These are phyloP conservation scores for Drosophila borborema DNA, from an alignment of 2,888 invertebrate genomes.

Conservation along the genomic window DNA sequence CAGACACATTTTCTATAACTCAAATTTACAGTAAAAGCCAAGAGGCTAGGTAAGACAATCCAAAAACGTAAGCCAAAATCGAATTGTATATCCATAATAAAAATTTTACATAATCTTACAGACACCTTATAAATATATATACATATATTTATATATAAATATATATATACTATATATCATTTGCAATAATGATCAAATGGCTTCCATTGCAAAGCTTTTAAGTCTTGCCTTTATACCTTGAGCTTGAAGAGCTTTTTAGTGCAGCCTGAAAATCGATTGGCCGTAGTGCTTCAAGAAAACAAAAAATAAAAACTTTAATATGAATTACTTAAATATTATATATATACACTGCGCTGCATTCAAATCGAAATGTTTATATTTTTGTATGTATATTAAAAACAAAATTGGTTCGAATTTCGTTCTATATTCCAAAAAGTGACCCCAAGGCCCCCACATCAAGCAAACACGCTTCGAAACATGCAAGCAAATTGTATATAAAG, in stretches of 20 bases:
- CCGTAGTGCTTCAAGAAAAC: constrained; percentile 67
- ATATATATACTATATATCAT: constrained; percentile 17
- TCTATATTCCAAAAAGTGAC: constrained; percentile 78
- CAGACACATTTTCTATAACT: constrained; percentile 39
- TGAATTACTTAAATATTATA: constrained; percentile 27
- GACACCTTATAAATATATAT: constrained; percentile 30
- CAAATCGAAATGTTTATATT: constrained; percentile 65
- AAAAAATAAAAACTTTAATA: constrained; percentile 20
- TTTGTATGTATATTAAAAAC: constrained; percentile 54
- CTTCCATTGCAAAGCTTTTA: constrained; percentile 74
- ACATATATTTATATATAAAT: constrained; percentile 13
- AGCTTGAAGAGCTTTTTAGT: constrained; percentile 70
- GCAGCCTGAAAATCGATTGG: constrained; percentile 61
- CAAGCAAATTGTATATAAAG: constrained; percentile 26
- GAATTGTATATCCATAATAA: constrained; percentile 27
- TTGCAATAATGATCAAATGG: constrained; percentile 45
- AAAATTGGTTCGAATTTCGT: constrained; percentile 82
- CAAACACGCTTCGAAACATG: constrained; percentile 38
- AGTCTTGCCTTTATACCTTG: constrained; percentile 58
- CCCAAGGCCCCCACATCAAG: constrained; percentile 33
- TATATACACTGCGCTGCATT: constrained; percentile 63
- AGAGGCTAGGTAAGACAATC: constrained; percentile 61
- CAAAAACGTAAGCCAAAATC: constrained; percentile 52
- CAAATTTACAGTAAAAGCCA: constrained; percentile 62
- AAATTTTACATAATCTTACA: constrained; percentile 31